A percentile compares a stretch with the other conserved stretches of the same genome.
Conservation (phyloP, 1,140 invertebrate genomes). For the Formica exsecta region DNA sequence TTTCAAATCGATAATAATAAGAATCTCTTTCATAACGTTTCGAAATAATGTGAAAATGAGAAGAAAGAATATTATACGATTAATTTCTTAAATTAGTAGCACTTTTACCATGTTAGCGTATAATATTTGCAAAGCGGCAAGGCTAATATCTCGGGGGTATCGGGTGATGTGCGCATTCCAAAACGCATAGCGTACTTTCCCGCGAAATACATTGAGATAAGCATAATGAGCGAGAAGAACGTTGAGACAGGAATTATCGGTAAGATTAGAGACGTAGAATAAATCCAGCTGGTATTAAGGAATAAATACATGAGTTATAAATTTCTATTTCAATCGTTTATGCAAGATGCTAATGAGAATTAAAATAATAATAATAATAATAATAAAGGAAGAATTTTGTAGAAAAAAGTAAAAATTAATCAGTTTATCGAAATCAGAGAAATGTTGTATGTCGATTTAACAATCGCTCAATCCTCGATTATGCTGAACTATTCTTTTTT, state of each 20-base stretch:
- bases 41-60: background rate
- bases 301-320: background rate
- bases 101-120: background rate
- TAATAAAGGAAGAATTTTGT: no score
- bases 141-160: constrained; percentile 6
- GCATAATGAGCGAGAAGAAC: background rate
- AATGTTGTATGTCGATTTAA: background rate
- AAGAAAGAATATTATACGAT: background rate
- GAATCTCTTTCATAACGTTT: background rate
- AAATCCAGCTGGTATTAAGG: constrained; percentile 6
- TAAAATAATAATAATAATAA: no score
- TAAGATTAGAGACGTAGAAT: background rate
- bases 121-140: background rate
- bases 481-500: background rate
- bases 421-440: background rate
- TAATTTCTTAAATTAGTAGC: background rate
- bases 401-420: background rate
- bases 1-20: background rate
- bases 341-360: background rate
- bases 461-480: background rate
- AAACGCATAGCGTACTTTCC: background rate
- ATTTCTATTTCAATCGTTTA: background rate
- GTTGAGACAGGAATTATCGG: background rate
- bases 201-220: constrained; percentile 17
- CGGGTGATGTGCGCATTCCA: background rate